phyloP scores from a whole-genome alignment of 2,888 invertebrate species.

The Diplolepis rosae region DNA sequence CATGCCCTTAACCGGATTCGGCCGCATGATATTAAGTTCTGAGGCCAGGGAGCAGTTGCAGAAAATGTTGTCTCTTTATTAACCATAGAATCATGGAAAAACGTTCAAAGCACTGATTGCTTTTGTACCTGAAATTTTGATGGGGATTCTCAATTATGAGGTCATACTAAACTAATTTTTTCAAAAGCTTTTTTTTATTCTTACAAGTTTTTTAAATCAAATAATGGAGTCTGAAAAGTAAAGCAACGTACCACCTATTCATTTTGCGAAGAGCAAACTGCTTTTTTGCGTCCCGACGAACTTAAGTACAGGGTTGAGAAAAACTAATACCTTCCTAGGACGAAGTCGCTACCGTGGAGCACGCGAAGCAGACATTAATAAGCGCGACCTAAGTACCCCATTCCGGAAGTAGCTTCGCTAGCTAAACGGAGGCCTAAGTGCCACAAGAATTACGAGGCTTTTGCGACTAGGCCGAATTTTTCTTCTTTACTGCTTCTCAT shows the following conservation, averaged over 20 bases:
- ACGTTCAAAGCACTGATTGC: too few species aligned
- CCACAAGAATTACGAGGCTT: conserved; percentile 3
- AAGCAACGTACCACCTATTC: neutral
- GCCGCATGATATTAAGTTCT: too few species aligned
- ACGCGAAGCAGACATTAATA: conserved; percentile 46
- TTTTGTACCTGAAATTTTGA: too few species aligned
- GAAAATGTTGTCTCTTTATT: too few species aligned
- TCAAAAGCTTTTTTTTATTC: too few species aligned
- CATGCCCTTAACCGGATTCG: too few species aligned
- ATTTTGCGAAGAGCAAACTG: neutral
- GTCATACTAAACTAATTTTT: too few species aligned
- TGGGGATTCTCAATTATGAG: too few species aligned
- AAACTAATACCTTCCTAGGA: neutral
- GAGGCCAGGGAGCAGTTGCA: too few species aligned
- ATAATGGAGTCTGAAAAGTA: neutral
- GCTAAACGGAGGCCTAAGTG: conserved; percentile 13
- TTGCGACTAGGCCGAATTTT: neutral
- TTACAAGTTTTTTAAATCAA: too few species aligned
- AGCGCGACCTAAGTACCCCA: conserved; percentile 34
- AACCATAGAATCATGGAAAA: too few species aligned
- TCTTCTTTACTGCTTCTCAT: conserved; percentile 3
- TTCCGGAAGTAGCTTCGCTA: conserved; percentile 32
- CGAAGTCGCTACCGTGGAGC: conserved; percentile 30
- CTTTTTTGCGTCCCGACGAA: neutral
- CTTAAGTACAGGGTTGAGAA: neutral